Conservation (phyloP, 2,888 invertebrate genomes). For the Andricus curvator region DNA sequence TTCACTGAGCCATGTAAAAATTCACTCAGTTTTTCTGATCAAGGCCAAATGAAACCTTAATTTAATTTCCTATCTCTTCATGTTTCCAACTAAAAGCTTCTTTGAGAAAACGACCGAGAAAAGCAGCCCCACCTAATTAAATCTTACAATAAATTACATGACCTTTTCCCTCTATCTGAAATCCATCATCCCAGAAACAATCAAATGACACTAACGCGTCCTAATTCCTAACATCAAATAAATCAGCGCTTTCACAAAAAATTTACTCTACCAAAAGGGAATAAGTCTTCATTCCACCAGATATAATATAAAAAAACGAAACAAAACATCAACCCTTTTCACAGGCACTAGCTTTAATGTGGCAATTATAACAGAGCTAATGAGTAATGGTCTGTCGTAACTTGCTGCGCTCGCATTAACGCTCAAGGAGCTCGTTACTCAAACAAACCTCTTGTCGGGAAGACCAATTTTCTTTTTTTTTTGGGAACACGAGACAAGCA, state of each 20-base stretch:
- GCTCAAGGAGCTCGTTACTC: conserved; percentile 40
- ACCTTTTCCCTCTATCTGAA: neutral
- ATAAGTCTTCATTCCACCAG: neutral
- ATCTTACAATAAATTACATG: neutral
- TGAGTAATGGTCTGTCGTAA: conserved; percentile 40
- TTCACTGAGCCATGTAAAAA: neutral
- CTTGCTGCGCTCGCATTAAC: conserved; percentile 33
- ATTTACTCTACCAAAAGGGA: neutral
- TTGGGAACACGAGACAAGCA: conserved; percentile 11
- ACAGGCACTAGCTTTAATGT: conserved; percentile 35
- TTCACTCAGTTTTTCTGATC: neutral
- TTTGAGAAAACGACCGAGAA: neutral
- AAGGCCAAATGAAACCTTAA: neutral
- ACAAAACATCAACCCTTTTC: conserved; percentile 19
- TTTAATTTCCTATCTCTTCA: neutral
- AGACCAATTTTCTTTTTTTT: conserved; percentile 1
- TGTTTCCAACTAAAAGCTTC: conserved; percentile 3
- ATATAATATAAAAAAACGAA: conserved; percentile 1
- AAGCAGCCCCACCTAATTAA: neutral
- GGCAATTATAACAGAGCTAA: conserved; percentile 39
- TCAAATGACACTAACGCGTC: neutral
- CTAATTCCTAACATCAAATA: neutral
- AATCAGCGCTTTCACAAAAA: conserved; percentile 21
- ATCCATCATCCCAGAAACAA: conserved; percentile 1
- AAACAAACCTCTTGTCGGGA: conserved; percentile 37